Percentiles rank a stretch among this genome's conserved stretches.
Evolutionary conservation across 2,888 invertebrate genomes (phyloP).

Genomic region (Portevinia maculata): DNA sequence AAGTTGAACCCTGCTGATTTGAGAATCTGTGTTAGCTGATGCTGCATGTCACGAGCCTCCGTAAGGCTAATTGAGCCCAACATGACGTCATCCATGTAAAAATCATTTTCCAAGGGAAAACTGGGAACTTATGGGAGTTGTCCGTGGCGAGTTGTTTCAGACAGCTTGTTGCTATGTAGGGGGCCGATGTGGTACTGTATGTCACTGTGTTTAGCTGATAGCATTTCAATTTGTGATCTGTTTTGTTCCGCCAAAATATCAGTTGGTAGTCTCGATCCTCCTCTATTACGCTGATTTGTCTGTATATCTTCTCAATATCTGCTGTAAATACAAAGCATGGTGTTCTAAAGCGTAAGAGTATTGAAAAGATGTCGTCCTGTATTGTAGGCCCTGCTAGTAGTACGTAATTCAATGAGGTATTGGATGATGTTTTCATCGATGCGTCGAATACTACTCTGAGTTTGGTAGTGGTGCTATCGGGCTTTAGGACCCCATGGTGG

Average conservation of each 20-base stretch:
- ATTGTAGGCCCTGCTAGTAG: no score
- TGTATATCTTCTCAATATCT: neutral
- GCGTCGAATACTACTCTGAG: no score
- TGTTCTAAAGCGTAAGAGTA: no score
- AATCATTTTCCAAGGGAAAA: slow-evolving; percentile 52
- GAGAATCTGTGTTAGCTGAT: no score
- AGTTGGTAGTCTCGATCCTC: neutral
- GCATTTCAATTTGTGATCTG: no score
- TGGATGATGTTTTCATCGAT: no score
- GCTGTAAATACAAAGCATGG: neutral
- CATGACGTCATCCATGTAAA: slow-evolving; percentile 74
- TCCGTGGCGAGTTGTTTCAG: slow-evolving; percentile 65
- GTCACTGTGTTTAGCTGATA: slow-evolving; percentile 4
- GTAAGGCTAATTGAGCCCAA: slow-evolving; percentile 46
- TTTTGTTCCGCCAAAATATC: neutral
- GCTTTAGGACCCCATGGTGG: no score
- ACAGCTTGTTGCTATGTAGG: slow-evolving; percentile 5
- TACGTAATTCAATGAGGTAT: no score
- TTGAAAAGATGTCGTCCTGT: no score
- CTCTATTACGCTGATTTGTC: neutral
- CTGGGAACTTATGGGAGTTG: slow-evolving; percentile 41
- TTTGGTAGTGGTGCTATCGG: no score
- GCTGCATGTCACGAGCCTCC: no score
- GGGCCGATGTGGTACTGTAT: neutral
- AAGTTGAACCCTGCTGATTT: no score